Base-by-base conservation (phyloP, 1,140 invertebrate species). In the Leptonema lineaticorne region DNA sequence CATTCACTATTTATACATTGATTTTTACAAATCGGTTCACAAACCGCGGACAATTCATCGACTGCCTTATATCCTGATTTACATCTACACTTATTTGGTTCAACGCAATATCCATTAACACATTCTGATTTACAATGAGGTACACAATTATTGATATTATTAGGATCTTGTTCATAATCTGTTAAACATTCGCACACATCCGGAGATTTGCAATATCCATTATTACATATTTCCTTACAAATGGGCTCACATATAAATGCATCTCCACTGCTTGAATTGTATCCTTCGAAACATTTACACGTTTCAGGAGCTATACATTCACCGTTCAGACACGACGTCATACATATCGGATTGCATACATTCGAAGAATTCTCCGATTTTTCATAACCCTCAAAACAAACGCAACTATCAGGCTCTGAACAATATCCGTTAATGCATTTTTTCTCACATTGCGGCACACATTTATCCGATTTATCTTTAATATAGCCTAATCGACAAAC, bases 301-400 rank as follows among this genome's bases (percentile, higher is more conserved):
- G 71, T 73, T 68, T 86, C 79, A 1, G 85, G 84, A 0, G 76
- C 79, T 11, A 80, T 72, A 70, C 86, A 88, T 7, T 67, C 76
- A 1, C 85, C 86, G 70, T 85, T 77, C 0, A 56, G 30, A 37
- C 77, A 78, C 9, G 18, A 22, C 4, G 22, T 53, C 14, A 8
- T 72, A 69, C 86, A 87, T 16, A 80, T 70, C 2, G 86, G 83
- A 14, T 74, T 45, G 69, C 86, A 88, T 24, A 74, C 69, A 58
- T 69, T 76, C 63, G 68, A 69, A 24, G 66, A 73, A 67, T 73
- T 75, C 28, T 83, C 79, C 29, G 81, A 11, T 4, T 26, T 68
- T 3, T 71, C 74, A 75, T 84, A 89, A 7, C 88, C 87, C 1
- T 77, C 74, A 48, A 77, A 78, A 73, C 88, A 90, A 1, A 75